Percentiles rank a stretch among this genome's conserved stretches.
These are phyloP conservation scores for Yponomeuta evonymella DNA, from an alignment of 2,888 invertebrate species.

Conservation along the genomic window DNA sequence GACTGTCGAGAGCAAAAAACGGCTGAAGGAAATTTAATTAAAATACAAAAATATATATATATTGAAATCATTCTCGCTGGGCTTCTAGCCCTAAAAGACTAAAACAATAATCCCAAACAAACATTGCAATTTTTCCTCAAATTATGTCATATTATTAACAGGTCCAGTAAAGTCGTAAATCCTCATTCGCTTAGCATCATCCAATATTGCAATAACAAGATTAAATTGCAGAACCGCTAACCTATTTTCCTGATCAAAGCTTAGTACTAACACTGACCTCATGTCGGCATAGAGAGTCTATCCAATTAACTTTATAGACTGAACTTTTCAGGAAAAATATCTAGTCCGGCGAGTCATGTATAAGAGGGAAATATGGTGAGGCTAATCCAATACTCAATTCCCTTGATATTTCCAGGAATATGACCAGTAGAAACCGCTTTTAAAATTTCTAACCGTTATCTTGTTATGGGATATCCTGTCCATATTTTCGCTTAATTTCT, in stretches of 20 bases:
- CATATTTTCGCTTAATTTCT: too few relatives aligned
- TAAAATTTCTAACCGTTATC: not conserved
- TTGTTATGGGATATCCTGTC: not conserved
- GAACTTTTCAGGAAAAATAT: not conserved
- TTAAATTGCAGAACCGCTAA: not conserved
- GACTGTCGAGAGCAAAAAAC: too few relatives aligned
- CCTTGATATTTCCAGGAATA: not conserved
- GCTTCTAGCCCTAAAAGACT: not conserved
- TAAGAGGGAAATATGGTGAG: not conserved
- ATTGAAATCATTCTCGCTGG: too few relatives aligned
- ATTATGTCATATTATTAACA: not conserved
- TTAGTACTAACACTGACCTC: not conserved
- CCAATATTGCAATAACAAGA: constrained; percentile 1
- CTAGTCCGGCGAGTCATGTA: not conserved
- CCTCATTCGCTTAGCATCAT: not conserved
- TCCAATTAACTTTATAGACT: constrained; percentile 7
- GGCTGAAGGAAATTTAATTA: too few relatives aligned
- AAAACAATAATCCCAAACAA: not conserved
- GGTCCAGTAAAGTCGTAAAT: not conserved
- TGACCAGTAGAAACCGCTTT: not conserved
- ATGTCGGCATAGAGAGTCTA: not conserved
- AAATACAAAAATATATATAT: too few relatives aligned
- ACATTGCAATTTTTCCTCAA: not conserved
- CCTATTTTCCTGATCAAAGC: not conserved
- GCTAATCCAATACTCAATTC: not conserved